phyloP scores from a whole-genome alignment of 2,888 invertebrate genomes.

The Labia minor region DNA sequence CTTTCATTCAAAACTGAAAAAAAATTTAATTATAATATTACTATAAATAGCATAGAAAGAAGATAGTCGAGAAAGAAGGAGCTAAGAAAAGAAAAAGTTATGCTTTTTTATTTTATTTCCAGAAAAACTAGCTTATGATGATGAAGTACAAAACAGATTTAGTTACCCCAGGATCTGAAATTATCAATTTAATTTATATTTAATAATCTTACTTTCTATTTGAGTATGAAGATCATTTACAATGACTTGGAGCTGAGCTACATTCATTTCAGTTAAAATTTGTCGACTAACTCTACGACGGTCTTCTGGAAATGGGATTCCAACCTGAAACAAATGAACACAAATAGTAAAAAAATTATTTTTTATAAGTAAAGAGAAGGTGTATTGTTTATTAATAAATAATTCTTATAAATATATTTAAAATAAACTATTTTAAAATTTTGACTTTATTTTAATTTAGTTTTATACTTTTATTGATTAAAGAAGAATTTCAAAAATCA shows the following conservation, averaged over 20 bases:
- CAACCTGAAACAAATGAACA: conserved; percentile 44
- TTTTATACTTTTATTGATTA: no score
- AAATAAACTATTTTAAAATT: no score
- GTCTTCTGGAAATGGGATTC: conserved; percentile 70
- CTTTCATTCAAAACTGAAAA: conserved; percentile 67
- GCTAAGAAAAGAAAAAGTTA: no score
- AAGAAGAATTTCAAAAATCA: no score
- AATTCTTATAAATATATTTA: no score
- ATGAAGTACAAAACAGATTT: neutral
- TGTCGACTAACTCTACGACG: conserved; percentile 72
- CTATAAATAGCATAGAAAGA: neutral
- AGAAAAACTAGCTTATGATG: neutral
- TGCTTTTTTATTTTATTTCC: no score
- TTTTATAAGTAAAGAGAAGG: neutral
- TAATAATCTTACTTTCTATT: conserved; percentile 55
- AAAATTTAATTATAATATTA: conserved; percentile 19
- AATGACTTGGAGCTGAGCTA: conserved; percentile 85
- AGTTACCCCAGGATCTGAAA: no score
- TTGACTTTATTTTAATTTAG: no score
- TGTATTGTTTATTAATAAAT: no score
- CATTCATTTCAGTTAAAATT: conserved; percentile 83
- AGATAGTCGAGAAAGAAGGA: no score
- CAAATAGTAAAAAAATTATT: conserved; percentile 16
- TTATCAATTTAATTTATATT: neutral
- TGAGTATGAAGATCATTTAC: conserved; percentile 90